Conservation (phyloP, 2,888 invertebrate species). For the Diadegma fenestrale region DNA sequence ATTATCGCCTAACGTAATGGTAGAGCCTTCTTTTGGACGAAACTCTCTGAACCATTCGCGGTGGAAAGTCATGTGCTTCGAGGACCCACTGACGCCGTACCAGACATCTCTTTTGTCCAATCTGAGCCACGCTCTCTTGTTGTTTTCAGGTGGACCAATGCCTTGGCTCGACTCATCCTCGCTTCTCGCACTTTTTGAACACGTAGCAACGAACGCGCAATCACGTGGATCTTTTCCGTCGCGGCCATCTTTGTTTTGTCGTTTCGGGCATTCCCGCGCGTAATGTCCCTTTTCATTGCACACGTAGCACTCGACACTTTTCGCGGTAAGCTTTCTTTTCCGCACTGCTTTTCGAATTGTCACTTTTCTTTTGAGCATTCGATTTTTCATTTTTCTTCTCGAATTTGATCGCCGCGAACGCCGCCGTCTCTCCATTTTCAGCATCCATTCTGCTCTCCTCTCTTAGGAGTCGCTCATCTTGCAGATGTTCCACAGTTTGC, state of each 20-base stretch:
- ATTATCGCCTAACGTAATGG: slow-evolving; percentile 51
- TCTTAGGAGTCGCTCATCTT: slow-evolving; percentile 53
- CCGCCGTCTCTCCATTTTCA: slow-evolving; percentile 22
- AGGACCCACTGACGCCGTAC: slow-evolving; percentile 42
- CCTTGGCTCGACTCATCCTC: slow-evolving; percentile 22
- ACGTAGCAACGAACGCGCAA: slow-evolving; percentile 41
- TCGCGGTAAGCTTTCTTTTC: slow-evolving; percentile 38
- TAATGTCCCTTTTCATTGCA: slow-evolving; percentile 48
- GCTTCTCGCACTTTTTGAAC: slow-evolving; percentile 25
- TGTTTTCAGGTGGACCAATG: slow-evolving; percentile 27
- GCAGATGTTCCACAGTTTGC: slow-evolving; percentile 16
- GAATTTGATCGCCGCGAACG: slow-evolving; percentile 38
- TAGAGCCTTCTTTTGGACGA: slow-evolving; percentile 6
- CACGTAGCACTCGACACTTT: slow-evolving; percentile 25
- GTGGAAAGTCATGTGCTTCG: slow-evolving; percentile 20
- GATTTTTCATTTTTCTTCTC: slow-evolving; percentile 15
- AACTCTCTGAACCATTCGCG: slow-evolving; percentile 36
- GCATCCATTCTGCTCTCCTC: slow-evolving; percentile 54
- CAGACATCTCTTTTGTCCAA: slow-evolving; percentile 41
- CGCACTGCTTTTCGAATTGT: neutral
- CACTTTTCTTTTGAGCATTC: slow-evolving; percentile 18
- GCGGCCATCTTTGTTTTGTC: slow-evolving; percentile 39
- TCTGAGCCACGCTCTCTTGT: slow-evolving; percentile 26
- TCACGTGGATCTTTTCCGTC: slow-evolving; percentile 38
- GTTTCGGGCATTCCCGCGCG: slow-evolving; percentile 44